Conservation (phyloP, 2,113 vertebrate species). For the Candoia aspera region DNA sequence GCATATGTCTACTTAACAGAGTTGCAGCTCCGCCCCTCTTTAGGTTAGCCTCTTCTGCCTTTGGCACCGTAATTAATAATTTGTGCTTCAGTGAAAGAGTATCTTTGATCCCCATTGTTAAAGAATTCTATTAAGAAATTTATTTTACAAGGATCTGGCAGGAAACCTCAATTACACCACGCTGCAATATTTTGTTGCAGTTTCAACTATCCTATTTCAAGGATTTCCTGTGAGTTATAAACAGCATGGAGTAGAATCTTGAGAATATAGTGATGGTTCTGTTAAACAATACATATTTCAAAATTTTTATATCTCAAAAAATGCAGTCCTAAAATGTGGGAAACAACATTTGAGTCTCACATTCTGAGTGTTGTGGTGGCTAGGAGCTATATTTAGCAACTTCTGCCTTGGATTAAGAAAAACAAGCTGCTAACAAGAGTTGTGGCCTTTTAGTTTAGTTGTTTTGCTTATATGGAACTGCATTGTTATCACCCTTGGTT, state of each 20-base stretch:
- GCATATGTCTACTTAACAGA: neutral
- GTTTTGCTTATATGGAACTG: neutral
- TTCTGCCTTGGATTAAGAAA: constrained; percentile 7
- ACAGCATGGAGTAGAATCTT: neutral
- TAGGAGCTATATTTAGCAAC: neutral
- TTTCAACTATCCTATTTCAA: neutral
- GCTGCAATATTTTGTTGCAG: too few relatives aligned
- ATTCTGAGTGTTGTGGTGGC: neutral
- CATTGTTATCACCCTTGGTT: neutral
- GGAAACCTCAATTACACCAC: neutral
- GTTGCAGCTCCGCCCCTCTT: neutral
- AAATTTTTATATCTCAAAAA: neutral
- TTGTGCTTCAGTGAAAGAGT: neutral
- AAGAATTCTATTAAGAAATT: neutral
- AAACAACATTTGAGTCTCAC: constrained; percentile 7
- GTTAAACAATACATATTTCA: neutral
- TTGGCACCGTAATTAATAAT: neutral
- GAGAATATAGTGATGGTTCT: neutral
- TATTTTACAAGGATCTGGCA: neutral
- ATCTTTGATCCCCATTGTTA: neutral
- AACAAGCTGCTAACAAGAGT: neutral
- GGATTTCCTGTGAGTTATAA: neutral
- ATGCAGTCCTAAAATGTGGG: neutral
- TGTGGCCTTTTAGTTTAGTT: neutral
- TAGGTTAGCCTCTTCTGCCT: neutral